These are phyloP conservation scores for Charanyca ferruginea DNA, from an alignment of 2,888 invertebrate genomes.

Conservation along the genomic window DNA sequence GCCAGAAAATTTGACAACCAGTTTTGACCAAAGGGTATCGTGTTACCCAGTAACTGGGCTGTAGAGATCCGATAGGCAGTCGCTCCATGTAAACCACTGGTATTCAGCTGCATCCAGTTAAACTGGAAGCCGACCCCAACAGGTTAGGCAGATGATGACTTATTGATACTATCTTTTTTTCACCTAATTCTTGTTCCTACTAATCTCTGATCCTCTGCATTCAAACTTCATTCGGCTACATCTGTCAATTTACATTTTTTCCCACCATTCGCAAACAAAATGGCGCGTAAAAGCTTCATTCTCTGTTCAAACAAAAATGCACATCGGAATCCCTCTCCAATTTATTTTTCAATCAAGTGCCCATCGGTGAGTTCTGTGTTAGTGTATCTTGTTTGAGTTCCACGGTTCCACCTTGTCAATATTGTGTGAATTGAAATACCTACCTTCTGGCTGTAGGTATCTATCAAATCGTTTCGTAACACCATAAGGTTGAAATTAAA, in stretches of 20 bases:
- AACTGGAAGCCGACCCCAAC: no score
- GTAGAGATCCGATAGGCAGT: no score
- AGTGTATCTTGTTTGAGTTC: slow-evolving; percentile 59
- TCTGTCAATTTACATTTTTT: slow-evolving; percentile 2
- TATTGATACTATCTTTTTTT: no score
- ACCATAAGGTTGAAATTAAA: no score
- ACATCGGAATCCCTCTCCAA: slow-evolving; percentile 63
- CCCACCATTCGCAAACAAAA: slow-evolving; percentile 42
- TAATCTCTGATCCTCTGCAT: neutral
- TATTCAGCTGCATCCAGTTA: no score
- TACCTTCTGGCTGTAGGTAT: no score
- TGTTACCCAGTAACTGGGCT: no score
- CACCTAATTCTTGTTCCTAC: neutral
- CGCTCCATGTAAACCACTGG: no score
- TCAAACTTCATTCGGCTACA: neutral
- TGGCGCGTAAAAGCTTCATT: slow-evolving; percentile 22
- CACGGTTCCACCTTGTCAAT: slow-evolving; percentile 57
- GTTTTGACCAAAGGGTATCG: no score
- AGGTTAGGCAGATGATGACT: no score
- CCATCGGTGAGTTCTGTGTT: slow-evolving; percentile 43
- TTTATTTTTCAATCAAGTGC: slow-evolving; percentile 78
- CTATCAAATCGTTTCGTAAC: neutral
- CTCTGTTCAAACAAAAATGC: slow-evolving; percentile 57
- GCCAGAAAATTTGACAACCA: no score
- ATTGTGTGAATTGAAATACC: slow-evolving; percentile 40